Conservation (phyloP, 2,113 vertebrate genomes). For the Marmota monax region DNA sequence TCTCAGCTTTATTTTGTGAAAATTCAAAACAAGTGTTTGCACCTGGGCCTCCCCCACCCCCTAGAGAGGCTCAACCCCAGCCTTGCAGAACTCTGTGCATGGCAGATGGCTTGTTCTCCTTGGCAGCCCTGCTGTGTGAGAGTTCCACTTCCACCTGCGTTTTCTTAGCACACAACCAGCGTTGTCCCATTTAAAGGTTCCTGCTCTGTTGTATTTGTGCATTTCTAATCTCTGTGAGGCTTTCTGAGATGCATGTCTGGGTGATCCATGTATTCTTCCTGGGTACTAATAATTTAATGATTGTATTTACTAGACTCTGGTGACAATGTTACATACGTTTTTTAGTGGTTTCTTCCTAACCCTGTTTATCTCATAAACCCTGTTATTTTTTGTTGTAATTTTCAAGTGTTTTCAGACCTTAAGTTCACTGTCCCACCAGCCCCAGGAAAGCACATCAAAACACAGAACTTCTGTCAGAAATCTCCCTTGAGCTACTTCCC, state of each 20-base stretch:
- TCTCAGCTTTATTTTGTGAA: not conserved
- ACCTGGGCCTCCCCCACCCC: not conserved
- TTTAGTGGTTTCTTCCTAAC: not conserved
- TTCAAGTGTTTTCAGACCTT: not conserved
- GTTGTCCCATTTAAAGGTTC: not conserved
- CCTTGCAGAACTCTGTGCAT: not conserved
- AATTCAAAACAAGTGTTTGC: not conserved
- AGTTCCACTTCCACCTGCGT: not conserved
- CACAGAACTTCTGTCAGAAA: not conserved
- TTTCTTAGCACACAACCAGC: not conserved
- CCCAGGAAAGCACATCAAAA: not conserved
- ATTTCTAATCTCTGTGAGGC: not conserved
- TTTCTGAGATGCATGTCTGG: not conserved
- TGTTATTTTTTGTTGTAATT: not conserved
- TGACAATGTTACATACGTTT: not conserved
- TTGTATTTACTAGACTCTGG: not conserved
- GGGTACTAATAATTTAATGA: not conserved
- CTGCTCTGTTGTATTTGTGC: not conserved
- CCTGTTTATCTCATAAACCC: not conserved
- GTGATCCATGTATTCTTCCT: not conserved
- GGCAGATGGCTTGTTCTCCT: not conserved
- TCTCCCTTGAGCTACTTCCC: not conserved
- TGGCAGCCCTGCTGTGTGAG: too few relatives aligned
- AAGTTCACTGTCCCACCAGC: too few relatives aligned
- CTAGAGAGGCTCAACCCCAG: accelerated